phyloP scores from a whole-genome alignment of 2,888 invertebrate genomes.

The Lithophane socia region DNA sequence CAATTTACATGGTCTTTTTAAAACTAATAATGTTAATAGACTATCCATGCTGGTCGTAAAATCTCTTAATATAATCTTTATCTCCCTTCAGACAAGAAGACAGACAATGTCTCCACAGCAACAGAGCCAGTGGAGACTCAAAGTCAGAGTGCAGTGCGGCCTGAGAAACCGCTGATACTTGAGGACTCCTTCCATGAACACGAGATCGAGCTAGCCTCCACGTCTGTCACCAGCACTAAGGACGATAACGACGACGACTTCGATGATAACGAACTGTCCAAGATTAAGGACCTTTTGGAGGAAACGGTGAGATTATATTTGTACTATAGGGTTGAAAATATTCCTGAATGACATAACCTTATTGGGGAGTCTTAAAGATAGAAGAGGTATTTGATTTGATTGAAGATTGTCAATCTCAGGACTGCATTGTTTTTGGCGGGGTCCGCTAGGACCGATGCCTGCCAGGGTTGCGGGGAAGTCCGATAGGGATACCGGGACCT shows the following conservation, averaged over 20 bases:
- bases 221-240: conserved; percentile 76
- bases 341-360: not conserved
- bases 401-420: not conserved
- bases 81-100: conserved; percentile 79
- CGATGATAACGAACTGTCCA: conserved; percentile 82
- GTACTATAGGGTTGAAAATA: not conserved
- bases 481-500: too few species aligned
- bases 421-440: not conserved
- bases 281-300: conserved; percentile 85
- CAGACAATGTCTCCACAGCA: conserved; percentile 77
- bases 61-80: not conserved
- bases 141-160: conserved; percentile 69
- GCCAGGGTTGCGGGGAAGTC: too few species aligned
- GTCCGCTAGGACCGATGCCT: too few species aligned
- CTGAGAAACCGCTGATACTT: conserved; percentile 60
- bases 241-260: conserved; percentile 83
- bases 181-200: conserved; percentile 73
- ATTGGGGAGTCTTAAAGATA: not conserved
- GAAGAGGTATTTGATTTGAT: not conserved
- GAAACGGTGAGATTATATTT: conserved; percentile 78
- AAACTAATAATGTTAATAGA: not conserved
- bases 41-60: not conserved
- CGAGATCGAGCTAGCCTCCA: conserved; percentile 76
- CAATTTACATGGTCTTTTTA: not conserved
- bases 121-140: conserved; percentile 75